Evolutionary conservation across 2,113 vertebrate species (phyloP).

Genomic region (Eurypyga helias): DNA sequence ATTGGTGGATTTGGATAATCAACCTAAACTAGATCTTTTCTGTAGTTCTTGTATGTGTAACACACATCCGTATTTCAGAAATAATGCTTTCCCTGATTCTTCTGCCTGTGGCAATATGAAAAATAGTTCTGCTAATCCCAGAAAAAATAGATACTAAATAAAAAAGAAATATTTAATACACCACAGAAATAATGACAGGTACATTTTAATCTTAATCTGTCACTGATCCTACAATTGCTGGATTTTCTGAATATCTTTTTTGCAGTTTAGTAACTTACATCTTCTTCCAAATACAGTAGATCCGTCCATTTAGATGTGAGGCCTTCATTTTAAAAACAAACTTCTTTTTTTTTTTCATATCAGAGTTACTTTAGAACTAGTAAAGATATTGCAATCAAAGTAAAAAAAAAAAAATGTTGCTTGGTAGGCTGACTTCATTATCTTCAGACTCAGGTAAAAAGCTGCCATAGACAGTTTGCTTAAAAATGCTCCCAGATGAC

Average conservation of each 20-base stretch:
- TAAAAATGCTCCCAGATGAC: neutral
- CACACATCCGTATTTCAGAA: slow-evolving; percentile 38
- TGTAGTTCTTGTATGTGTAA: slow-evolving; percentile 19
- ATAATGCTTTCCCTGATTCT: slow-evolving; percentile 13
- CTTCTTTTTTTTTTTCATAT: neutral
- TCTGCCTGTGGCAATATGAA: slow-evolving; percentile 20
- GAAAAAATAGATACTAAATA: slow-evolving; percentile 36
- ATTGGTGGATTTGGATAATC: slow-evolving; percentile 35
- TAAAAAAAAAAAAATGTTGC: neutral
- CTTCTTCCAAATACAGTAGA: neutral
- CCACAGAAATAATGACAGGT: neutral
- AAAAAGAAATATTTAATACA: slow-evolving; percentile 1
- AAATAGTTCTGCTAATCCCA: slow-evolving; percentile 21
- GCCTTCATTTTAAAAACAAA: neutral
- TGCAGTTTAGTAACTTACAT: neutral
- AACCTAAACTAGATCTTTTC: slow-evolving; percentile 50
- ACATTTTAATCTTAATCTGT: slow-evolving; percentile 45
- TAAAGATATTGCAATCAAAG: neutral
- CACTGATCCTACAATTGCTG: slow-evolving; percentile 27
- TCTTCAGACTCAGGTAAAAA: neutral
- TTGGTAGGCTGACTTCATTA: neutral
- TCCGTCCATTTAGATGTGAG: neutral
- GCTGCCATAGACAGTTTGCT: neutral
- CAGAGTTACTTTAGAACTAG: neutral
- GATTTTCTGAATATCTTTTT: slow-evolving; percentile 56